A percentile compares a stretch with the other conserved stretches of the same genome.
These are phyloP conservation scores for Brachirus orientalis DNA, from an alignment of 2,113 vertebrate genomes.

Conservation along the genomic window DNA sequence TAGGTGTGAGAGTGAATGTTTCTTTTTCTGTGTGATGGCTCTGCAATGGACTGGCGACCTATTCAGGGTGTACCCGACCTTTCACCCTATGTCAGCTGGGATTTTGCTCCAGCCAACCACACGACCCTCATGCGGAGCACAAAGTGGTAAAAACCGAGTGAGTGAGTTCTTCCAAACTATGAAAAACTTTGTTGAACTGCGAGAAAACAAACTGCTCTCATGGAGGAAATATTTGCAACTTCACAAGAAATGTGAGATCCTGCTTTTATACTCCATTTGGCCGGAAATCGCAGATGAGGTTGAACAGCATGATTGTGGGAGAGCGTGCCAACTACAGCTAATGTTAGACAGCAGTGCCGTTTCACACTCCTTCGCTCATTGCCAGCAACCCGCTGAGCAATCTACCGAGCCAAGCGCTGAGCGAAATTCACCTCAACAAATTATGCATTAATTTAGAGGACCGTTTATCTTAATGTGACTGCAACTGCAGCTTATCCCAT, in stretches of 20 bases:
- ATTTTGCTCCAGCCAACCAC: too few species aligned
- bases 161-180: too few species aligned
- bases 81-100: too few species aligned
- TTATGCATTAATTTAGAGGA: constrained; percentile 41
- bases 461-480: constrained; percentile 35
- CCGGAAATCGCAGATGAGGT: constrained; percentile 9
- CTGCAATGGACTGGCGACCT: too few species aligned
- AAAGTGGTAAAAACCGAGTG: too few species aligned
- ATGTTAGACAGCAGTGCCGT: constrained; percentile 41
- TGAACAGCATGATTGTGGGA: constrained; percentile 37
- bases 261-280: background rate
- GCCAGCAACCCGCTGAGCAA: constrained; percentile 57
- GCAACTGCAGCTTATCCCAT: constrained; percentile 20
- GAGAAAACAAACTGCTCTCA: background rate
- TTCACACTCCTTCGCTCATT: constrained; percentile 30
- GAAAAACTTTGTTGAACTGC: background rate
- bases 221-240: background rate
- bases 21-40: too few species aligned
- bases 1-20: too few species aligned
- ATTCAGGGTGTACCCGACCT: too few species aligned
- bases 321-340: constrained; percentile 46
- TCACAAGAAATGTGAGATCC: background rate
- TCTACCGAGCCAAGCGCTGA: constrained; percentile 33
- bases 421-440: constrained; percentile 46
- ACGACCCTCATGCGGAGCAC: too few species aligned